Base-by-base conservation (phyloP, 2,797 vertebrate species). In the Eospalax fontanierii region DNA sequence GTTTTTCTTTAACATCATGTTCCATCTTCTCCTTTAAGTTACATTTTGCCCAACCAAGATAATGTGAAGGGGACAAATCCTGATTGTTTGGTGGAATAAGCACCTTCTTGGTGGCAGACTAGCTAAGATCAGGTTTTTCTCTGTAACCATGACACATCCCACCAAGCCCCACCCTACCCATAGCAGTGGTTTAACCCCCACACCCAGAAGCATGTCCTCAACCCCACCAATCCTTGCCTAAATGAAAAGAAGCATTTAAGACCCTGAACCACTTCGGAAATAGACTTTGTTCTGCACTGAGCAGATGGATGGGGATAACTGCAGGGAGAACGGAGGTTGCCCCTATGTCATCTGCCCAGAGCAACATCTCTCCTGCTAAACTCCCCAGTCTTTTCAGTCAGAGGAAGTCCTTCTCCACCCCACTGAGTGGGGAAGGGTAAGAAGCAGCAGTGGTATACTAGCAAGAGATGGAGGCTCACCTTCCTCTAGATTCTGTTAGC, bases 151-250 rank as follows among this genome's bases (percentile, higher is more conserved):
- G 16, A 46, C 68, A 14, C 28, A 30, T 21, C 15, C 65, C 1
- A 8, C 30, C 38, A 35, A 38, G 16, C 2, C 33, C 63, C 33
- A 35, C 3, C 11, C 33, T 10, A 10, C 57, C 68, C 35, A 73
- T 33, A 26, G 4, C 18, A 30, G 4, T 14, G 0, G 1, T 2
- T 38, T 4, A 54, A 57, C 7, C 19, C 50, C 38, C 74, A 18
- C 4, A n/a, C 16, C 38, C 15, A 19, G 24, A 14, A 35, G 18
- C 57, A 33, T 1, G 4, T 61, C 46, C 28, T 68, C 6, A 0
- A 2, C 24, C 57, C 22, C 54, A 65, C 10, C 12, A 24, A 26
- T 3, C 43, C 5, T 3, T 7, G 4, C 1, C 0, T 21, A 4
- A 5, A 40, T 40, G 22, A 71, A 88, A 76, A 5, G 50, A 38